A percentile compares a stretch with the other conserved stretches of the same genome.
phyloP scores from a whole-genome alignment of 2,113 vertebrate genomes.

The Orycteropus afer region DNA sequence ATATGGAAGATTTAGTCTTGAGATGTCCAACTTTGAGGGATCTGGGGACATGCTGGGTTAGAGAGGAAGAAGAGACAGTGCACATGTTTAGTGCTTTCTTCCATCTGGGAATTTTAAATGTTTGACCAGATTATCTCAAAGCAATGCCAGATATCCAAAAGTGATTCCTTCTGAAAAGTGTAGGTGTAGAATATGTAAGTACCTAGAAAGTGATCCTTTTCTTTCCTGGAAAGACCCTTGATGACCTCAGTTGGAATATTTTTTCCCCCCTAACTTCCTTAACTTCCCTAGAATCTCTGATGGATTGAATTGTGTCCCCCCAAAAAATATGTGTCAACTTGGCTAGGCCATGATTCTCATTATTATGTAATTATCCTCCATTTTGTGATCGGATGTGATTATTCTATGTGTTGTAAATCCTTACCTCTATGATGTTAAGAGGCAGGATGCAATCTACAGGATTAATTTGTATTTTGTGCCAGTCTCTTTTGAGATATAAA shows the following conservation, averaged over 20 bases:
- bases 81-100: background rate
- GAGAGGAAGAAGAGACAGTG: background rate
- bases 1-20: background rate
- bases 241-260: background rate
- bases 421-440: too few species aligned
- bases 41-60: background rate
- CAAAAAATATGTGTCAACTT: too few species aligned
- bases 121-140: background rate
- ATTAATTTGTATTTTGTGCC: too few species aligned
- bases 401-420: too few species aligned
- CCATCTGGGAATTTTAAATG: constrained; percentile 11
- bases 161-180: background rate
- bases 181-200: background rate
- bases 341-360: too few species aligned
- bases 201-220: constrained; percentile 1
- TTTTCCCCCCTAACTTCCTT: background rate
- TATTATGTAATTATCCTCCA: too few species aligned
- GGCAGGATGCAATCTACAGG: too few species aligned
- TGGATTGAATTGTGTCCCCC: too few species aligned
- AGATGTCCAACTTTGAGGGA: background rate
- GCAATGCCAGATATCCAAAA: background rate
- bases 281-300: too few species aligned
- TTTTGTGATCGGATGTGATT: too few species aligned
- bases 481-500: too few species aligned
- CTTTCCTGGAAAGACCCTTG: constrained; percentile 7